Conservation (phyloP, 2,113 vertebrate genomes). For the Spermophilus dauricus region DNA sequence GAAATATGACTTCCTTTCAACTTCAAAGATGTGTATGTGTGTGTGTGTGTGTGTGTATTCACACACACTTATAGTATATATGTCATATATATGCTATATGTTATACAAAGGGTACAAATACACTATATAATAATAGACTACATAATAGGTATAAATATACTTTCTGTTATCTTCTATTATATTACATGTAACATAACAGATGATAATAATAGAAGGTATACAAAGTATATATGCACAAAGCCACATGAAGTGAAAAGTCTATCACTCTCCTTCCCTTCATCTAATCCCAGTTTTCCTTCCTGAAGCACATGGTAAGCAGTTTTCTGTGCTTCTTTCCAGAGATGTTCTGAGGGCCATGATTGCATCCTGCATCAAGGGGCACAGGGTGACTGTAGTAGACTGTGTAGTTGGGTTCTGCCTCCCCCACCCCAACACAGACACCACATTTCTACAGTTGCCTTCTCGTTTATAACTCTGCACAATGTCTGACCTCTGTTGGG, state of each 20-base stretch:
- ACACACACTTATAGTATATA: neutral
- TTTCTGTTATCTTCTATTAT: neutral
- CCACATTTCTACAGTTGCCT: neutral
- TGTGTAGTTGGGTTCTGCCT: neutral
- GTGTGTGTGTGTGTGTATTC: neutral
- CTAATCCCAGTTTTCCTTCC: neutral
- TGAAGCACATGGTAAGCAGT: neutral
- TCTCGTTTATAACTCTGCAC: neutral
- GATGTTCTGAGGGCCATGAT: neutral
- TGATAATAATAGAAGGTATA: neutral
- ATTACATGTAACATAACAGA: neutral
- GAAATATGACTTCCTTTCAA: neutral
- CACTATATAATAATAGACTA: neutral
- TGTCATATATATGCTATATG: neutral
- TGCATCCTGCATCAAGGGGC: neutral
- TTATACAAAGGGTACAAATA: too few relatives aligned
- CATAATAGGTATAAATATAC: neutral
- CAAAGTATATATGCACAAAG: neutral
- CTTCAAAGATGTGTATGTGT: neutral
- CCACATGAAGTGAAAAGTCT: neutral
- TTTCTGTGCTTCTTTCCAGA: neutral
- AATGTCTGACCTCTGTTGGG: neutral
- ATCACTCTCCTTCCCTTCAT: neutral
- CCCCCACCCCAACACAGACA: neutral
- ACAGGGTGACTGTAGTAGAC: rapidly evolving